These are phyloP conservation scores for Pristionchus entomophagus DNA, from an alignment of 2,888 invertebrate genomes.

Conservation along the genomic window DNA sequence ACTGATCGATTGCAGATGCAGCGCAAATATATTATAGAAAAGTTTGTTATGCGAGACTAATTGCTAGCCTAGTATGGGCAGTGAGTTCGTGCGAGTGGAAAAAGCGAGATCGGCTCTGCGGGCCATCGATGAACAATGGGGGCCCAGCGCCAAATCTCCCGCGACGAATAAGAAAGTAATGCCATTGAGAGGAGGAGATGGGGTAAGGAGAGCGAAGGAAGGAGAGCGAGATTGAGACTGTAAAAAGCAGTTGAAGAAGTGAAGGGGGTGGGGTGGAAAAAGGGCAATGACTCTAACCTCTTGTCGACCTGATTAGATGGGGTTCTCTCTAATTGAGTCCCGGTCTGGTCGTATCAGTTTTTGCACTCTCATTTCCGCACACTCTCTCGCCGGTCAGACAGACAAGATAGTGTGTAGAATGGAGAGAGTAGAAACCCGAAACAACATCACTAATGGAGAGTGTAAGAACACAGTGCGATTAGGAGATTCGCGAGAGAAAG, in stretches of 20 bases:
- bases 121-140: background rate
- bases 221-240: slow-evolving; percentile 4
- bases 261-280: background rate
- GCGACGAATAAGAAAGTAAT: slow-evolving; percentile 33
- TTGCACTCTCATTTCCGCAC: no score
- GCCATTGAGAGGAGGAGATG: background rate
- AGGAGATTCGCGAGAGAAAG: background rate
- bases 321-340: background rate
- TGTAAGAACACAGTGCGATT: background rate
- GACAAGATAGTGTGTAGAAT: no score
- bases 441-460: no score
- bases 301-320: background rate
- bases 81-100: background rate
- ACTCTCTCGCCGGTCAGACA: no score
- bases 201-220: background rate
- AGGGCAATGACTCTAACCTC: slow-evolving; percentile 20
- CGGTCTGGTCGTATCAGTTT: background rate
- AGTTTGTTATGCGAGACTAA: background rate
- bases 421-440: no score
- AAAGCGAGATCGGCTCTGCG: background rate
- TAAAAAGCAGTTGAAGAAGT: background rate
- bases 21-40: no score
- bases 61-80: background rate
- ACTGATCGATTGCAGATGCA: no score
- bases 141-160: background rate